Conservation (phyloP, 2,888 invertebrate genomes). For the Heliconius aoede region DNA sequence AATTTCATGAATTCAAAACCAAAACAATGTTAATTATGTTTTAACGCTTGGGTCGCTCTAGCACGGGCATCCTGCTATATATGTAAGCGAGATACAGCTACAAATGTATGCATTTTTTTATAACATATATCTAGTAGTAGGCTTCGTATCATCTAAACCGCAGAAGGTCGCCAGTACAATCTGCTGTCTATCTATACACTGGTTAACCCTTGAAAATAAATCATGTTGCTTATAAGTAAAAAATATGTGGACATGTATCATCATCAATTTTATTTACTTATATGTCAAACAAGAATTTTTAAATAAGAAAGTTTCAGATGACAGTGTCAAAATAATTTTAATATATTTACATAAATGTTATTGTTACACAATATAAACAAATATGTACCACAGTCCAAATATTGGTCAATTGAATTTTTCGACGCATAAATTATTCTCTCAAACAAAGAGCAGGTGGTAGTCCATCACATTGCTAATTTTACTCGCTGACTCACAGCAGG, state of each 20-base stretch:
- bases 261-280: not conserved
- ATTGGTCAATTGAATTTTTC: slow-evolving; percentile 5
- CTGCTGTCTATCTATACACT: not conserved
- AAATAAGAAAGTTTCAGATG: not conserved
- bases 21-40: no score
- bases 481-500: slow-evolving; percentile 52
- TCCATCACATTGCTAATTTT: slow-evolving; percentile 47
- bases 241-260: not conserved
- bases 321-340: not conserved
- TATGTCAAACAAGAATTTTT: not conserved
- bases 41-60: no score
- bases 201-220: not conserved
- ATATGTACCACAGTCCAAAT: not conserved
- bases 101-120: not conserved
- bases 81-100: no score
- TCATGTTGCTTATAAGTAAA: not conserved
- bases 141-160: not conserved
- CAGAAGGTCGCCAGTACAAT: slow-evolving; percentile 2
- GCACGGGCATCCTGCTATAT: no score
- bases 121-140: not conserved
- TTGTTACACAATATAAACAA: not conserved
- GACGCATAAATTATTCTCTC: not conserved
- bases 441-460: slow-evolving; percentile 43
- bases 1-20: no score
- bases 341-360: not conserved